Percentiles rank a stretch among this genome's conserved stretches.
Evolutionary conservation across 2,797 vertebrate species (phyloP).

Genomic region (Coilia nasus): DNA sequence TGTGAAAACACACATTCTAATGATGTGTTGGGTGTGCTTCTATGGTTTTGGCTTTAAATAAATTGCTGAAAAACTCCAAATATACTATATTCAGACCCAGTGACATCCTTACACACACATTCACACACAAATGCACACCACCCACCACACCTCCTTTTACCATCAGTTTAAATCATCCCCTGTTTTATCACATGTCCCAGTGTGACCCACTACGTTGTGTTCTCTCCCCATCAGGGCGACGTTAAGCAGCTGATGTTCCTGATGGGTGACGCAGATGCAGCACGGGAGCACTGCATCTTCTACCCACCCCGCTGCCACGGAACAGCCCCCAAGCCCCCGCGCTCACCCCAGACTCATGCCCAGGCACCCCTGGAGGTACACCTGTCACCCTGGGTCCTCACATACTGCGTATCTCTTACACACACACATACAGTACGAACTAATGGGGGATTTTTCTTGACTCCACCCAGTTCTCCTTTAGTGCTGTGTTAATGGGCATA

Average conservation of each 20-base stretch:
- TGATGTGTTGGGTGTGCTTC: no score
- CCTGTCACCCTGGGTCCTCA: neutral
- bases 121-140: neutral
- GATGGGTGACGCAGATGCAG: constrained; percentile 79
- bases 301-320: constrained; percentile 62
- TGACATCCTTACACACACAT: neutral
- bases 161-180: no score
- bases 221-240: constrained; percentile 71
- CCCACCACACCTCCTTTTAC: no score
- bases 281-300: constrained; percentile 73
- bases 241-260: constrained; percentile 81
- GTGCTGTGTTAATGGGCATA: no score
- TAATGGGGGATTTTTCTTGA: no score
- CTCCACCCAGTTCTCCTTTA: no score
- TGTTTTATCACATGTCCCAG: neutral
- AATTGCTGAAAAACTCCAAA: no score
- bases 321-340: constrained; percentile 56
- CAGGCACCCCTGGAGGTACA: constrained; percentile 59
- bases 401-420: neutral
- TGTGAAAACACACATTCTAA: no score
- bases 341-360: constrained; percentile 51
- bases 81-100: no score
- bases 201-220: neutral
- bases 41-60: no score
- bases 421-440: no score